Evolutionary conservation across 2,797 vertebrate genomes (phyloP).

Genomic region (Anableps anableps): DNA sequence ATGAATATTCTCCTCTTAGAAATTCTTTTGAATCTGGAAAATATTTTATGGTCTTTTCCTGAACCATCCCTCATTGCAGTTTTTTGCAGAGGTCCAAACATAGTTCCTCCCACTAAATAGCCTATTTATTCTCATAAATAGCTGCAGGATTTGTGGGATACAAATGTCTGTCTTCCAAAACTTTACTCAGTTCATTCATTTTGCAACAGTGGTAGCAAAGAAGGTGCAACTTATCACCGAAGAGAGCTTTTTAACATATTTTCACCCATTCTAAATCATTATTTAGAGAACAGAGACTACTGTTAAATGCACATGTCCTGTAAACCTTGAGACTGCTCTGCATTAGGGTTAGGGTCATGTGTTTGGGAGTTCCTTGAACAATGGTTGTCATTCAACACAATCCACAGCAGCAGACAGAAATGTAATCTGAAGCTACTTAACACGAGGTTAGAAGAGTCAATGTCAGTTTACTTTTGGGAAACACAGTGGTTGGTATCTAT

Average conservation of each 20-base stretch:
- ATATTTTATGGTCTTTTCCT: background rate
- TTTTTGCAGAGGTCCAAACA: background rate
- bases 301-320: background rate
- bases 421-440: background rate
- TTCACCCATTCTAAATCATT: background rate
- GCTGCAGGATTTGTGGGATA: background rate
- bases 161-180: background rate
- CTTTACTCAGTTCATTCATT: background rate
- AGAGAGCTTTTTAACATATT: background rate
- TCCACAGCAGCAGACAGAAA: too few relatives aligned
- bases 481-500: background rate
- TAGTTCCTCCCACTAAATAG: too few relatives aligned
- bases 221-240: background rate
- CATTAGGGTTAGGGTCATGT: background rate
- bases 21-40: background rate
- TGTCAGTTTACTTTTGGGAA: background rate
- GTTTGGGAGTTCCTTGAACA: background rate
- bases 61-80: background rate
- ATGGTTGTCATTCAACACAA: background rate
- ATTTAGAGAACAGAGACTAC: background rate
- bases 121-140: background rate
- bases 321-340: background rate
- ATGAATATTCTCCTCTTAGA: background rate
- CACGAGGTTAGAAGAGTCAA: background rate
- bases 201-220: background rate